A percentile compares a stretch with the other conserved stretches of the same genome.
phyloP scores from a whole-genome alignment of 2,113 vertebrate genomes.

The Genyomyrus donnyi region DNA sequence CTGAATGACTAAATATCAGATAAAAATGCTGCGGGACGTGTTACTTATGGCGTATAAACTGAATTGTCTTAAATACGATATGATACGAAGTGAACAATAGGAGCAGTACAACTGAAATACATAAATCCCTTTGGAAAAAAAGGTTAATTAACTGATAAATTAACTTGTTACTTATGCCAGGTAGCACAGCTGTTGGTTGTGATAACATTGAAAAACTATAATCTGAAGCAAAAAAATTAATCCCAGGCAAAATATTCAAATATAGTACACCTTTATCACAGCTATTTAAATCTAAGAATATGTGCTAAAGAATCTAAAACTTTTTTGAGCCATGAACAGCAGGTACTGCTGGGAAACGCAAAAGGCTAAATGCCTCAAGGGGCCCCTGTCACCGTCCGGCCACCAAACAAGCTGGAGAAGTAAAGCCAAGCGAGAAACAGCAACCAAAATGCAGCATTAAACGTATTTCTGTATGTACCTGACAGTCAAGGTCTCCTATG shows the following conservation, averaged over 20 bases:
- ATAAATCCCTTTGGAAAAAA: background rate
- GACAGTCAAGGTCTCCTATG: background rate
- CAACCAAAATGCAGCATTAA: background rate
- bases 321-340: background rate
- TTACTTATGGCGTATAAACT: background rate
- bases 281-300: too few relatives aligned
- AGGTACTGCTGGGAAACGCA: background rate
- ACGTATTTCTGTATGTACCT: background rate
- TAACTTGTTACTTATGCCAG: background rate
- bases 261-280: background rate
- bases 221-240: background rate
- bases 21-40: background rate
- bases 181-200: background rate
- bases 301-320: too few relatives aligned
- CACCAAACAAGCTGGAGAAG: background rate
- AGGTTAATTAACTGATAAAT: background rate
- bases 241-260: background rate
- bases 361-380: background rate
- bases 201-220: background rate
- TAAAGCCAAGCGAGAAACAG: background rate
- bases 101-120: background rate
- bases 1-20: background rate
- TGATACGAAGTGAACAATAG: background rate
- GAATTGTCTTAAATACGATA: background rate
- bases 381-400: background rate